Evolutionary conservation across 2,888 invertebrate species (phyloP), one percentile per base, ranked within the genome.

Genomic region (Pachycephus smyrnensis): DNA sequence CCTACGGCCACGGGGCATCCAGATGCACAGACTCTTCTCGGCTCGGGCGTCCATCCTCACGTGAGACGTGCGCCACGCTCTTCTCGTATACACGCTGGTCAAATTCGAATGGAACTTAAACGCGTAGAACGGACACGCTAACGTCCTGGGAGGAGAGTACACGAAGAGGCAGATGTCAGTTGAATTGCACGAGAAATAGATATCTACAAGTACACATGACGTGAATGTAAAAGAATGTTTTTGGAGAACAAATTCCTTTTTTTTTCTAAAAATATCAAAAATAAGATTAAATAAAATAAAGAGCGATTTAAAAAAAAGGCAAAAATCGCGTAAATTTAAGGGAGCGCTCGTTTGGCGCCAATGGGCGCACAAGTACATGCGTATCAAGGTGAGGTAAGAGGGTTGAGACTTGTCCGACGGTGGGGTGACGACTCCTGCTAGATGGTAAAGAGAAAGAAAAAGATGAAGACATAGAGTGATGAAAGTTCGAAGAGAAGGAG

Each of bases 291-390:
- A n/a, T n/a, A n/a, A n/a, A n/a, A n/a, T n/a, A n/a, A n/a, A n/a
- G n/a, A n/a, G n/a, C n/a, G n/a, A n/a, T n/a, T n/a, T n/a, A n/a
- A n/a, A n/a, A n/a, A n/a, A 68, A n/a, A 4, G 68, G n/a, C 3
- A 68, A 71, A 31, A 31, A 71, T 69, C 82, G 83, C 82, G 83
- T 84, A 85, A 84, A 82, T 84, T 82, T 80, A 78, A 82, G 84
- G 82, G 83, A 82, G 84, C 80, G 79, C 84, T 86, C 85, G 86
- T 88, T 85, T 85, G 85, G 85, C 86, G 86, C 86, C 87, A 86
- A 86, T 85, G 86, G 84, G 78, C 80, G 80, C 81, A 80, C 77
- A 77, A 79, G 75, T 76, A 40, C 87, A 88, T 55, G 55, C 55
- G 55, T 55, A 23, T 55, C 55, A 23, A 23, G 23, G 86, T 84